Conservation (phyloP, 2,797 vertebrate genomes). For the Sebastes paucispinis region DNA sequence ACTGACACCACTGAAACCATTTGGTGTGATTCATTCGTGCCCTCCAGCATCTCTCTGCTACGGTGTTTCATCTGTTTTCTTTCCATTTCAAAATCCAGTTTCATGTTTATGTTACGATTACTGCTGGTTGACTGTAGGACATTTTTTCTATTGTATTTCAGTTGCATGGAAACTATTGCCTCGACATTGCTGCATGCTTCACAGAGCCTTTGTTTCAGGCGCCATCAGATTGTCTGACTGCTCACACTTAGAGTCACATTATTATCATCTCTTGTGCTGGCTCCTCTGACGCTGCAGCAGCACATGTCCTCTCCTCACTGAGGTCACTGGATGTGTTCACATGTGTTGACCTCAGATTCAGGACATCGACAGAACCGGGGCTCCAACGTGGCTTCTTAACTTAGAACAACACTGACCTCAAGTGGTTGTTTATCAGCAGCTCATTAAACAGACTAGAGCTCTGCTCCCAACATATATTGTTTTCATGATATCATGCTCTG, state of each 20-base stretch:
- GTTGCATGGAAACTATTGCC: conserved; percentile 9
- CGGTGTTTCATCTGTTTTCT: background rate
- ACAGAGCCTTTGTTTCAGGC: conserved; percentile 20
- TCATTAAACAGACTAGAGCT: background rate
- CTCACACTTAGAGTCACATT: background rate
- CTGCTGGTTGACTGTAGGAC: background rate
- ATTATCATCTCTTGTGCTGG: background rate
- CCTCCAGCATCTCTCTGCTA: conserved; percentile 2
- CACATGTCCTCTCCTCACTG: background rate
- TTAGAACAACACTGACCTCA: conserved; percentile 70
- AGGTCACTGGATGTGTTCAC: conserved; percentile 35
- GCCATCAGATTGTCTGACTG: background rate
- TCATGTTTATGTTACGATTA: background rate
- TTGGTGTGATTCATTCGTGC: conserved; percentile 19
- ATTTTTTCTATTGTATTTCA: conserved; percentile 1
- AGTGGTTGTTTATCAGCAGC: conserved; percentile 39
- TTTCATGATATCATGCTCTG: background rate
- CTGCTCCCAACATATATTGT: background rate
- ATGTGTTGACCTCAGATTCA: conserved; percentile 56
- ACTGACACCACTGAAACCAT: conserved; percentile 10
- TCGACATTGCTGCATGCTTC: background rate
- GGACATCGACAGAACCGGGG: conserved; percentile 7
- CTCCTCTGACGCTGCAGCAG: conserved; percentile 21
- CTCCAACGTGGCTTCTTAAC: background rate
- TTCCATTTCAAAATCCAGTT: conserved; percentile 8